A percentile compares a stretch with the other conserved stretches of the same genome.
Conservation (phyloP, 2,797 vertebrate species). For the Euthynnus affinis region DNA sequence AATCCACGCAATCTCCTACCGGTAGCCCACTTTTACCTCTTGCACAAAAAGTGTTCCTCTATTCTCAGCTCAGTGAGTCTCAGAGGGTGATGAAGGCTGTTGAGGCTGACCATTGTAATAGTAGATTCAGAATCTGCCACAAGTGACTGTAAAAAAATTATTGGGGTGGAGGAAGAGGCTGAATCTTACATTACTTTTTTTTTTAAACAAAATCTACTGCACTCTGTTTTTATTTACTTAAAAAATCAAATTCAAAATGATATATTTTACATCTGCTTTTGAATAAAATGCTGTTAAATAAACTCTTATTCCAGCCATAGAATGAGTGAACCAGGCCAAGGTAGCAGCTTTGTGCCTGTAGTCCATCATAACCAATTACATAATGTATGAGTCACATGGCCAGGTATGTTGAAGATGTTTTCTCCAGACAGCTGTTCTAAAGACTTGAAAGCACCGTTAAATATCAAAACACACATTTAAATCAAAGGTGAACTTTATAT, state of each 20-base stretch:
- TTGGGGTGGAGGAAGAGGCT: background rate
- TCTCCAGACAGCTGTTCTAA: no score
- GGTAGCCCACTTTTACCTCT: background rate
- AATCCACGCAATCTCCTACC: background rate
- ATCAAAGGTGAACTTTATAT: background rate
- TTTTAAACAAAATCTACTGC: background rate
- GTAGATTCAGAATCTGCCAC: slow-evolving; percentile 10
- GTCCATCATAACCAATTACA: no score
- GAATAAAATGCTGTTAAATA: background rate
- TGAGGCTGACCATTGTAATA: slow-evolving; percentile 15
- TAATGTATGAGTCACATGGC: no score
- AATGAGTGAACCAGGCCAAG: no score
- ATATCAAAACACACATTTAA: background rate
- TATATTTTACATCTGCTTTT: no score
- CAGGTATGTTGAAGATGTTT: no score
- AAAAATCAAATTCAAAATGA: background rate
- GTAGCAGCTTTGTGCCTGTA: background rate
- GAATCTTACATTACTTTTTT: background rate
- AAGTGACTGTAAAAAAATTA: background rate
- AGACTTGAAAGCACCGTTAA: background rate
- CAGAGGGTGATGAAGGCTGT: slow-evolving; percentile 25
- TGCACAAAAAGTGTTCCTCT: slow-evolving; percentile 18
- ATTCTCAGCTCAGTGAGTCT: background rate
- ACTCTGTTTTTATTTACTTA: background rate
- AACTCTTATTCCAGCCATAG: background rate